phyloP scores from a whole-genome alignment of 2,888 invertebrate species.

The Drosophila cracens region DNA sequence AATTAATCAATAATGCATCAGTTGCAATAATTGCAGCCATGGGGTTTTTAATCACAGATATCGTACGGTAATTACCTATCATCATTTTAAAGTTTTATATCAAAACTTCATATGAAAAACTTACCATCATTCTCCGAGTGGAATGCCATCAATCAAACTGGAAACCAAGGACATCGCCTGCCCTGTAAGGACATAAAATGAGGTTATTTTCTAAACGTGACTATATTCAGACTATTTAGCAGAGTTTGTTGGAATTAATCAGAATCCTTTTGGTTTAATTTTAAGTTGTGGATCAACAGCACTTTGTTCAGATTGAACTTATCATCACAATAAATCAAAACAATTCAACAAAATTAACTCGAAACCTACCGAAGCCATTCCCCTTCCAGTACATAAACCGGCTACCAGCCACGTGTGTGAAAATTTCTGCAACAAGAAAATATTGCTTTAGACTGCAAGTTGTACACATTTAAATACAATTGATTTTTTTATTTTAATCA shows the following conservation, averaged over 20 bases:
- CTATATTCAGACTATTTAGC: neutral
- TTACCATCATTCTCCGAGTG: constrained; percentile 21
- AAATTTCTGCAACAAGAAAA: constrained; percentile 10
- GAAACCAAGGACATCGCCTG: neutral
- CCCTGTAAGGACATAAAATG: constrained; percentile 18
- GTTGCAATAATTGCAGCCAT: constrained; percentile 73
- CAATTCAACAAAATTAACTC: neutral
- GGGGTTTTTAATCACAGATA: constrained; percentile 58
- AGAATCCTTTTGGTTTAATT: constrained; percentile 79
- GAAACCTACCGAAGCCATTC: constrained; percentile 24
- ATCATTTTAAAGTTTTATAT: constrained; percentile 33
- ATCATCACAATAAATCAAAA: constrained; percentile 58
- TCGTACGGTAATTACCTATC: constrained; percentile 73
- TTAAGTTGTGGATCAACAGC: constrained; percentile 70
- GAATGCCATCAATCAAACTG: neutral
- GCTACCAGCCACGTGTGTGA: constrained; percentile 29
- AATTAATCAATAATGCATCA: constrained; percentile 27
- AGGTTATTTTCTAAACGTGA: constrained; percentile 34
- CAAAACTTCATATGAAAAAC: neutral
- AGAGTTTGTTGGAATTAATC: constrained; percentile 28
- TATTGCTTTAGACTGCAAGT: neutral
- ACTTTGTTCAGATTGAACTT: constrained; percentile 69
- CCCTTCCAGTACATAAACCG: neutral
- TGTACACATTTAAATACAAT: neutral
- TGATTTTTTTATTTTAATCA: constrained; percentile 49